Base-by-base conservation (phyloP, 2,113 vertebrate genomes). In the Plecotus auritus region DNA sequence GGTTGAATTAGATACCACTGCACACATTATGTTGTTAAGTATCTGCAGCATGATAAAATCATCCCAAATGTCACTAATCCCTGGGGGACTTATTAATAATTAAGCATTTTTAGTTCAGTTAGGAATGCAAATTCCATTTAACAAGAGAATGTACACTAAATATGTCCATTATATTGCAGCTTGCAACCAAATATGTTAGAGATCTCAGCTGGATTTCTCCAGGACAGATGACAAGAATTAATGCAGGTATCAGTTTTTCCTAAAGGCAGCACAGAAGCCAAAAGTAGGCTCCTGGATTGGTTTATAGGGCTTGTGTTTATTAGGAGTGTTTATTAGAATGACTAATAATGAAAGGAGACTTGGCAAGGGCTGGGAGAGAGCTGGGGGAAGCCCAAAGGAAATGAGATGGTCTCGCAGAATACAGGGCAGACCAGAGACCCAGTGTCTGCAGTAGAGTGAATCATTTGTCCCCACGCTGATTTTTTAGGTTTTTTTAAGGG, bases 311-410 rank as follows among this genome's bases (percentile, higher is more conserved):
- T 88, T 59, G 69, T 87, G 94, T 91, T 96, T 97, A 97, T 97
- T 96, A 97, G 93, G 61, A 76, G n/a, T 96, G 88, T 97, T 97
- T 97, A 96, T 97, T 97, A 94, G 93, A 77, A 85, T 95, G 96
- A 95, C 92, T 93, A 95, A 97, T 93, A 90, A 88, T 73, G 93
- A 88, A 67, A 85, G 78, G 32, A 78, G 69, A 83, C 37, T 88
- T 78, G 93, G 82, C 67, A 88, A 81, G 77, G 20, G 45, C 3
- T 35, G 32, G 40, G 83, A 61, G 87, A 91, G 35, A 87, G 64
- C 54, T 0, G 1, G 28, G 69, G 77, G 91, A 73, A 84, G 35
- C 69, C 83, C 45, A 30, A 37, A 80, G 51, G 61, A 76, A 95
- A 56, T 16, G 45, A 66, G 70, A 64, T 35, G 73, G 59, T 64